Base-by-base conservation (phyloP, 1,140 invertebrate species). In the Sarcophaga peregrina region DNA sequence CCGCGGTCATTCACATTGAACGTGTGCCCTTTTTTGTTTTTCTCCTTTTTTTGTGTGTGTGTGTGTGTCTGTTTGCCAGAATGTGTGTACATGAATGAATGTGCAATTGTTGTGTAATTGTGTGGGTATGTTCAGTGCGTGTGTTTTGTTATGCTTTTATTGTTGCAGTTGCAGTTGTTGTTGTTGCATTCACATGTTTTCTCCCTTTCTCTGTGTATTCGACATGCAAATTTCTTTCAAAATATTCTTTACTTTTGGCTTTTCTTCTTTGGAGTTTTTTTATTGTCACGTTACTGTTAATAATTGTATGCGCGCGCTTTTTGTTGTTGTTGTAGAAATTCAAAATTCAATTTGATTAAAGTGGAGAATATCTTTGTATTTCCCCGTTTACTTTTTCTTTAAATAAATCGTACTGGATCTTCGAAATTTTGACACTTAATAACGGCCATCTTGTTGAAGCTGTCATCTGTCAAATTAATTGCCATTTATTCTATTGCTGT, bases 1-100 rank as follows among this genome's bases (percentile, higher is more conserved):
- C 87, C 85, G 86, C 87, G 88, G 88, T 89, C 88, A 89, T 89
- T 89, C 88, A 89, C 88, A 88, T 85, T 84, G 86, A 89, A 89
- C 87, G 86, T 88, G 87, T 87, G 87, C 37, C 80, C 87, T 47
- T 76, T 76, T 76, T 76, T 76, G 45, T 48, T 9, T 47, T 8
- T 68, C 8, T 68, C 4, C 62, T 1, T 10, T 20, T 37, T n/a
- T 68, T 68, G 17, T 25, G 7, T 17, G 5, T 20, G 4, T 68
- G 58, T 68, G 15, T n/a, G n/a, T n/a, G n/a, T n/a, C n/a, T 20
- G 58, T 68, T 68, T 68, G 62, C 20, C 8, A 20, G 62, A n/a
- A n/a, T 15, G 73, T 48, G 25, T 37, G 25, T 37, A 37, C 25
- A 37, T 37, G 25, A 37, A 37, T 37, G 25, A 37, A 20, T 68